Evolutionary conservation across 2,113 vertebrate genomes (phyloP), one percentile per base, ranked within the genome.

Genomic region (Ranitomeya variabilis): DNA sequence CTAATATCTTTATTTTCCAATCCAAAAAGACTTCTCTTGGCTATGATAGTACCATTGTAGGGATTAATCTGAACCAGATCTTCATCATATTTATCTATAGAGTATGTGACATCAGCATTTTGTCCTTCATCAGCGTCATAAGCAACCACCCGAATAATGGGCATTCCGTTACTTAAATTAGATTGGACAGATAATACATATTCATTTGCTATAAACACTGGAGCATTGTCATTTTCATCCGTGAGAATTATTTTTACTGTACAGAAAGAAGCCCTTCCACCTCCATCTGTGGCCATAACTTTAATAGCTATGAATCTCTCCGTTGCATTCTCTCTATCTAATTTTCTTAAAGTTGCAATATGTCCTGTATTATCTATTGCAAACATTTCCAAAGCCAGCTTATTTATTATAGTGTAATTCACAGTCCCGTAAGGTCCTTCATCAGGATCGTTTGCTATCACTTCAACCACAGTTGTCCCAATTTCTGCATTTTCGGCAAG

Each of bases 341-440:
- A 88, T 52, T 97, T 96, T 86, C 97, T 96, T 14, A 97, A 93
- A 0, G 97, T 99, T 69, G 96, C 90, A 80, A 99, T 97, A 93
- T 92, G 96, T 10, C 98, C 98, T 0, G 94, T 93, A 18, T 90
- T 89, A 78, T 96, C 93, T 10, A 99, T 98, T 60, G 95, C 92
- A 90, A 99, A 99, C 86, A 96, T 99, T 90, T 99, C 98, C 16
- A 96, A 94, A 0, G 98, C 98, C 0, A 99, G 94, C 90, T 97
- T 99, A 86, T 99, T 99, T 87, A 99, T 98, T 91, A 99, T 99
- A 37, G 96, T 99, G 84, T 99, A 99, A 91, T 99, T 97, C 13
- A 99, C 93, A 1, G 94, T 97, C 86, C 98, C 98, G 0, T 97
- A 99, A 0, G 95, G 96, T 5, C 98, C 98, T 15, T 97, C 96